A percentile compares a stretch with the other conserved stretches of the same genome.
Conservation (phyloP, 2,888 invertebrate genomes). For the Andrena camellia region DNA sequence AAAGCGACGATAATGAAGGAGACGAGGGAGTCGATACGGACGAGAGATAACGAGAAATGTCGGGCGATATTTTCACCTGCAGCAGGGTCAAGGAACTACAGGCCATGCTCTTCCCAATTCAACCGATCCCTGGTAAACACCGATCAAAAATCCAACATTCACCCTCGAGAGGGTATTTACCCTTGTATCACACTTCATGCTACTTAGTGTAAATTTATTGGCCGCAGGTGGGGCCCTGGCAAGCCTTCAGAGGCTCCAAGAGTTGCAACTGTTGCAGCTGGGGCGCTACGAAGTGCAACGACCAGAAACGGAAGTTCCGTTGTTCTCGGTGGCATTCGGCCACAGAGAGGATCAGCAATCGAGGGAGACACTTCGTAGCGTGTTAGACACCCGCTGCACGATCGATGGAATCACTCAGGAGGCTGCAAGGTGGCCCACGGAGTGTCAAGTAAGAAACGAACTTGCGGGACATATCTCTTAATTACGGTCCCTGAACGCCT, state of each 20-base stretch:
- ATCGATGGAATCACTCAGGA: constrained; percentile 88
- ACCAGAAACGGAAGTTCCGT: constrained; percentile 45
- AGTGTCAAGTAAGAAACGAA: constrained; percentile 93
- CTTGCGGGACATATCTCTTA: too few species aligned
- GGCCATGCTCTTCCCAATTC: constrained; percentile 88
- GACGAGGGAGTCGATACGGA: constrained; percentile 36
- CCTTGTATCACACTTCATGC: not conserved
- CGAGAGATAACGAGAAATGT: constrained; percentile 76
- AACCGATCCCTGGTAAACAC: constrained; percentile 79
- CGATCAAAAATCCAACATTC: not conserved
- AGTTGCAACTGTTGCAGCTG: constrained; percentile 57
- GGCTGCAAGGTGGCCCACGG: constrained; percentile 94
- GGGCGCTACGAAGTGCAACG: constrained; percentile 56
- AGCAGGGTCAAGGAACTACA: constrained; percentile 89
- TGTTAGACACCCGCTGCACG: constrained; percentile 71
- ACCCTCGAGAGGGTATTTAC: not conserved
- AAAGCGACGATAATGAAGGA: constrained; percentile 8
- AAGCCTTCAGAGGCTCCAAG: constrained; percentile 55
- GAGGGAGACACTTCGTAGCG: constrained; percentile 73
- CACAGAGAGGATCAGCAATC: constrained; percentile 65
- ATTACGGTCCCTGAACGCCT: too few species aligned
- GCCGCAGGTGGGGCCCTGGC: constrained; percentile 56
- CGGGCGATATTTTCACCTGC: constrained; percentile 66
- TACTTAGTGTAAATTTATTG: not conserved
- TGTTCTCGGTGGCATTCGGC: constrained; percentile 60